Evolutionary conservation across 2,888 invertebrate genomes (phyloP), one percentile per base, ranked within the genome.

Genomic region (Drosophila heteroneura): DNA sequence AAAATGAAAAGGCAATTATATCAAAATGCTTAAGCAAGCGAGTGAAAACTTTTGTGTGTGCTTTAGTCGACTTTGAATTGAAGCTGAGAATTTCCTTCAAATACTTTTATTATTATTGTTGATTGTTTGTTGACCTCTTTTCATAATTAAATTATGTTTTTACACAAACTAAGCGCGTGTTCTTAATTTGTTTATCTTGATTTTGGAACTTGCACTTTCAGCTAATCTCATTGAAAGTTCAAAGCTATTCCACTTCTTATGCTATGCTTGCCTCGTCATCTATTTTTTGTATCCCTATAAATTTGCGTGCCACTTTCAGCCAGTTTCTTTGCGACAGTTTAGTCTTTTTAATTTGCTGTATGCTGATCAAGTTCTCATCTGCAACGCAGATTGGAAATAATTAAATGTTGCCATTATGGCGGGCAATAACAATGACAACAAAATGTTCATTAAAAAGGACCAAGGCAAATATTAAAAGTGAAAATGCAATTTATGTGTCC

Each of bases 401-500:
- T 80, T 79, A 75, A 70, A 76, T 76, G 75, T 71, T 52, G 75
- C 75, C 70, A 75, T 82, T 71, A 74, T 67, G 58, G 51, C 66
- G 19, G 56, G 54, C 72, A 69, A 68, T 59, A 76, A 70, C 62
- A 75, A 69, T 64, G 58, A 65, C 71, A 74, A 57, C 64, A 56
- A 71, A 84, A 77, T 76, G 75, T 85, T 85, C 76, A 87, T 85
- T 87, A 81, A 83, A 83, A 82, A 79, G 77, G 77, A 82, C 72
- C 75, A 78, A 61, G 78, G 70, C 72, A 85, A 83, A 85, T 88
- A 86, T 85, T 83, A 85, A 89, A 85, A 85, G 86, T 89, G 89
- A 85, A 85, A 85, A 89, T 85, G 86, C 89, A 88, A 85, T 85
- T 85, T 86, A 89, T 86, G 85, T 83, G 86, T 85, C 76, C 87